These are phyloP conservation scores for Bombyx mandarina DNA, from an alignment of 1,140 invertebrate species.

Conservation along the genomic window DNA sequence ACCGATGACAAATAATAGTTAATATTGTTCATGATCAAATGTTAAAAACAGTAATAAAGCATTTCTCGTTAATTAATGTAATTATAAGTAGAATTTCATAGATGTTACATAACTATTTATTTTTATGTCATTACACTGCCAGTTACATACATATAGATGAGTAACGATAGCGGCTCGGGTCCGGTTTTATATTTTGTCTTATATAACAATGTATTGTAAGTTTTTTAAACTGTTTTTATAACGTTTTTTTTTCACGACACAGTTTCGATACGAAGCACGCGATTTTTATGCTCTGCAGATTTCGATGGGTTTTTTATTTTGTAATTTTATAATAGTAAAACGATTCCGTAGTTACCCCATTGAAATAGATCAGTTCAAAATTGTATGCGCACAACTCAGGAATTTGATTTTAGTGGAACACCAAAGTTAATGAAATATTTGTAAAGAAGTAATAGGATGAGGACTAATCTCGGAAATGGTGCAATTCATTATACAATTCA, in stretches of 20 bases:
- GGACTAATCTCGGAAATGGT: too few species aligned
- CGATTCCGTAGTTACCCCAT: too few species aligned
- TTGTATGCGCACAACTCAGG: too few species aligned
- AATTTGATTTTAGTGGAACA: too few species aligned
- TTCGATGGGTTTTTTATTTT: too few species aligned
- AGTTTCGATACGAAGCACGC: not conserved
- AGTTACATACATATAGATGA: slow-evolving; percentile 63
- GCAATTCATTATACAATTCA: too few species aligned
- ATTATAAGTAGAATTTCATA: slow-evolving; percentile 58
- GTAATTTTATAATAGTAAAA: too few species aligned
- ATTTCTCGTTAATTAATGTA: slow-evolving; percentile 67
- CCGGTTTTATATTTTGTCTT: slow-evolving; percentile 65
- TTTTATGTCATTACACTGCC: slow-evolving; percentile 60
- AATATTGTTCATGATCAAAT: slow-evolving; percentile 31
- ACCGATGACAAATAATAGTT: slow-evolving; percentile 40
- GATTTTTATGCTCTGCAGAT: slow-evolving; percentile 1
- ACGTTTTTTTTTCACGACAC: slow-evolving; percentile 15
- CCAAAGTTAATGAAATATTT: too few species aligned
- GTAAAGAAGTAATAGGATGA: too few species aligned
- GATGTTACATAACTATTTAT: slow-evolving; percentile 17
- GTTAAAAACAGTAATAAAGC: slow-evolving; percentile 55
- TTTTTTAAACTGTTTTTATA: slow-evolving; percentile 57
- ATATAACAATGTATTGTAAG: slow-evolving; percentile 56
- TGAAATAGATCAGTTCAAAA: too few species aligned
- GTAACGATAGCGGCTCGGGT: slow-evolving; percentile 55